These are phyloP conservation scores for Chloroceryle inda DNA, from an alignment of 2,797 vertebrate genomes.

Conservation along the genomic window DNA sequence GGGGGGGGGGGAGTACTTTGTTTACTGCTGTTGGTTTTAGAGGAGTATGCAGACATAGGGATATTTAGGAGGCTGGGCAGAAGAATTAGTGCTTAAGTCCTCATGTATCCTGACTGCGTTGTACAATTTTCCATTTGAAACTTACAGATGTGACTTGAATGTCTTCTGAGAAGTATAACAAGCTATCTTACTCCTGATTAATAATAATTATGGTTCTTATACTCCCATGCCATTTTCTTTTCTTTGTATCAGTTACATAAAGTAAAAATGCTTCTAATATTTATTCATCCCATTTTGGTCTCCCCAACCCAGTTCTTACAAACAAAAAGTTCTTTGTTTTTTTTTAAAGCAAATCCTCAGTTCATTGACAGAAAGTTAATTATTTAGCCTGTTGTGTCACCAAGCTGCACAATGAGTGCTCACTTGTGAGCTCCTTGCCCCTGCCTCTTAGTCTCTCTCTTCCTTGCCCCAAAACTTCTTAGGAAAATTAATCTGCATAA, in stretches of 20 bases:
- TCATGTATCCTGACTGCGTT: neutral
- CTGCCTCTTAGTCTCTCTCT: neutral
- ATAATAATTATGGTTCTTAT: neutral
- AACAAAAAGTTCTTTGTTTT: neutral
- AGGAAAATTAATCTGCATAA: neutral
- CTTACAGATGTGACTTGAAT: neutral
- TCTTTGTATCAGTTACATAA: neutral
- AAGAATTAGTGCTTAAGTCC: neutral
- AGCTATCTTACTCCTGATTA: neutral
- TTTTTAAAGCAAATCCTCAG: neutral
- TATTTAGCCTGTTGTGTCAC: neutral
- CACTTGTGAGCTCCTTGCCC: neutral
- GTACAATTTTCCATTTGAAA: neutral
- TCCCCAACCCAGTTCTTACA: neutral
- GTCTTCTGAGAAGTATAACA: neutral
- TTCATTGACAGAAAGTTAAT: neutral
- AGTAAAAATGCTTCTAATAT: neutral
- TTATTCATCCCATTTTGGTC: neutral
- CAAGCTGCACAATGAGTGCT: neutral
- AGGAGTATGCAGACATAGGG: neutral
- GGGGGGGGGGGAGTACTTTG: neutral
- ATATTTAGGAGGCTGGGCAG: neutral
- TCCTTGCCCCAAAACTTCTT: neutral
- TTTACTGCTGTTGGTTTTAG: neutral
- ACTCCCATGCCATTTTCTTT: neutral